Evolutionary conservation across 2,888 invertebrate genomes (phyloP), one percentile per base, ranked within the genome.

Genomic region (Hartigia nigra): DNA sequence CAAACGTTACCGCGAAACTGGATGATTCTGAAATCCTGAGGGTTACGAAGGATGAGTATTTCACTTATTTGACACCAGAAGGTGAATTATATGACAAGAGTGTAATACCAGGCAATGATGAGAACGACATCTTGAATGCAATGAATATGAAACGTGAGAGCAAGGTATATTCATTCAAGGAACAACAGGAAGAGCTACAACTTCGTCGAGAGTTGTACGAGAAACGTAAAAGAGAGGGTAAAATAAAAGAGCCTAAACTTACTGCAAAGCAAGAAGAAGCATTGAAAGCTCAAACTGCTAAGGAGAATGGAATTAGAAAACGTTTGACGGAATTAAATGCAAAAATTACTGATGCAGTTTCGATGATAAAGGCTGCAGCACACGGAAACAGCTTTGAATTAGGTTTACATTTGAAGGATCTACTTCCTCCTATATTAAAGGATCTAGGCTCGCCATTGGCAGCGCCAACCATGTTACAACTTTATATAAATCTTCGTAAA

Each of bases 131-230:
- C 76, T 84, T 91, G 31, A 92, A 91, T 81, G 91, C 92, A 76
- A 95, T 95, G 93, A 98, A 99, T 87, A 94, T 99, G 91, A 98
- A 97, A 91, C 94, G 98, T 31, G 99, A 99, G 91, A 99, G 98
- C 91, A 99, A 98, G 92, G 97, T 96, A 2, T 99, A 99, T 91
- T 98, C 98, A 82, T 98, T 97, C 91, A 97, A 98, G 90, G 99
- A 99, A 82, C 99, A 99, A 91, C 93, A 98, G 88, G 99, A 98
- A 88, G 99, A 99, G 91, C 91, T 98, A 84, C 97, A 98, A 89
- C 92, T 99, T 77, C 93, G 97, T n/a, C 95, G 97, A 81, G 98
- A 99, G 92, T 92, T 98, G 32, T 98, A 98, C 86, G 98, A 98
- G 86, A 98, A 98, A 91, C 95, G 95, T 77, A 94, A 95, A 37